Base-by-base conservation (phyloP, 2,113 vertebrate genomes). In the Aleadryas rufinucha region DNA sequence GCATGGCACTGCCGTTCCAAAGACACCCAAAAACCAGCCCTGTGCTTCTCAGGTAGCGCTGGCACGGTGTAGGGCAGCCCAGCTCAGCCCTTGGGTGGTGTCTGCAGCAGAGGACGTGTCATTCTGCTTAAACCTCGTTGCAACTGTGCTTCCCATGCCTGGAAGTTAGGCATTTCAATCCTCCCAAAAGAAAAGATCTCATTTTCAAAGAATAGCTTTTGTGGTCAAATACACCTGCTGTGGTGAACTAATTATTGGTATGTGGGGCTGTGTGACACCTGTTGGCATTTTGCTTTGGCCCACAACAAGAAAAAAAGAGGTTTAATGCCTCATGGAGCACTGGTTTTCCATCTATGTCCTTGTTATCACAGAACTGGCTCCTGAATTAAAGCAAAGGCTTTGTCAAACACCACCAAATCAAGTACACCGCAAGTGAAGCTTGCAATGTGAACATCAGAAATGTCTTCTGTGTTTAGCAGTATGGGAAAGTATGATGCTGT, bases 231-330 rank as follows among this genome's bases (percentile, higher is more conserved):
- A 33, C 30, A 65, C 78, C 84, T 87, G 78, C 71, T 85, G 91
- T 41, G 70, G 54, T 91, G 64, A 87, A 94, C 77, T 93, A 91
- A 89, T 91, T 93, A 95, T 69, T 85, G 87, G 57, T 89, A 45
- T 50, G 50, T 33, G n/a, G 57, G 74, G 50, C 74, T 69, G 61
- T 78, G 13, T 60, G 88, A 83, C 70, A 85, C 87, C 90, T 4
- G 63, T 61, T 1, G 42, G 45, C 69, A 47, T 96, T 94, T 76
- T 87, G n/a, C 57, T 94, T 87, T 96, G 75, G 64, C 45, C 74
- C 66, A 80, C 78, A 87, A 91, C 44, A 81, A 93, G 70, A 83
- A 61, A 86, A 81, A 75, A 91, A 80, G 81, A 77, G 35, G 56
- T 66, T 85, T 83, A 86, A 65, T 89, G 59, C 63, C 68, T 88